Evolutionary conservation across 2,888 invertebrate species (phyloP).

Genomic region (Molorchus minor): DNA sequence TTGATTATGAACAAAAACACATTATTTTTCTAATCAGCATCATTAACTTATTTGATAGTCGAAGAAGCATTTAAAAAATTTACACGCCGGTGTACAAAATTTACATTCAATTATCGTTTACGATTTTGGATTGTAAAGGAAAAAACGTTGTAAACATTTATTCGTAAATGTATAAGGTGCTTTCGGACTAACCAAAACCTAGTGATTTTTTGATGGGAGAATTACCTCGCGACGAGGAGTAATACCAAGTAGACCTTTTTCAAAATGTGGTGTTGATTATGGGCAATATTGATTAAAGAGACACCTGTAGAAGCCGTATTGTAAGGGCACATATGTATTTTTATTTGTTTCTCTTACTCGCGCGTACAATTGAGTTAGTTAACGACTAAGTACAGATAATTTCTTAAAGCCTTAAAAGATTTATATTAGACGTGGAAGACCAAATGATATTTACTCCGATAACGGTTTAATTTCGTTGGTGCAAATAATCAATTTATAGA

Average conservation of each 20-base stretch:
- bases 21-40: slow-evolving; percentile 9
- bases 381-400: slow-evolving; percentile 30
- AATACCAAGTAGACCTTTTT: slow-evolving; percentile 21
- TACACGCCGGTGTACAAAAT: slow-evolving; percentile 20
- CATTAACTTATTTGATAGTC: slow-evolving; percentile 18
- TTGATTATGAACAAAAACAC: slow-evolving; percentile 14
- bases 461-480: slow-evolving; percentile 18
- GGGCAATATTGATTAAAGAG: slow-evolving; percentile 38
- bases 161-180: slow-evolving; percentile 28
- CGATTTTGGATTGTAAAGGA: slow-evolving; percentile 20
- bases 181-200: slow-evolving; percentile 27
- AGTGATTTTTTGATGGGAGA: slow-evolving; percentile 33
- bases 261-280: slow-evolving; percentile 43
- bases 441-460: slow-evolving; percentile 15
- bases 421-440: slow-evolving; percentile 8
- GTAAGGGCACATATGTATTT: slow-evolving; percentile 45
- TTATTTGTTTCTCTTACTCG: slow-evolving; percentile 47
- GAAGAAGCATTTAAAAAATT: slow-evolving; percentile 4
- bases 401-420: slow-evolving; percentile 15
- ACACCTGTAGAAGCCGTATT: slow-evolving; percentile 30
- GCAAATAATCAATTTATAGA: slow-evolving; percentile 18
- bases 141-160: slow-evolving; percentile 7
- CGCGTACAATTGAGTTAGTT: slow-evolving; percentile 52
- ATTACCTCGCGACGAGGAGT: slow-evolving; percentile 28
- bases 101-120: slow-evolving; percentile 8